Conservation (phyloP, 1,140 invertebrate species). For the Phenacoccus solenopsis region DNA sequence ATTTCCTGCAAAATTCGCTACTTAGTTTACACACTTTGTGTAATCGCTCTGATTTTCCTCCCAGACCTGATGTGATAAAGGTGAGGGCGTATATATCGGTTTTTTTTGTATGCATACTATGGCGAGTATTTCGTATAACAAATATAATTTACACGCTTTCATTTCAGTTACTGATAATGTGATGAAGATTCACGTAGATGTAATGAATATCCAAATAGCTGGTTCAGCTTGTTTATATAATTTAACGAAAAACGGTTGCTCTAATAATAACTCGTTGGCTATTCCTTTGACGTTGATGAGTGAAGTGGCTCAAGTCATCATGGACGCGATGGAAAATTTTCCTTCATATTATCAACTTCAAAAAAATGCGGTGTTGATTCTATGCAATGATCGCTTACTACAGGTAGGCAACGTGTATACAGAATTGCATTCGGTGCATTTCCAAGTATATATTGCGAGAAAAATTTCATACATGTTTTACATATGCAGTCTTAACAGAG, state of each 20-base stretch:
- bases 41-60: neutral
- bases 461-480: too few species aligned
- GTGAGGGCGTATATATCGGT: neutral
- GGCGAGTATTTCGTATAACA: conserved; percentile 27
- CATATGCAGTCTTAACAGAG: too few species aligned
- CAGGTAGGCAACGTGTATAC: conserved; percentile 34
- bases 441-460: too few species aligned
- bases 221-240: conserved; percentile 72
- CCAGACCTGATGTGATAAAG: neutral
- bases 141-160: too few species aligned
- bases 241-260: conserved; percentile 54
- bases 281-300: conserved; percentile 39
- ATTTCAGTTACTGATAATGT: conserved; percentile 48
- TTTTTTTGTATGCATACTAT: conserved; percentile 28
- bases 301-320: conserved; percentile 52
- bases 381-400: conserved; percentile 66
- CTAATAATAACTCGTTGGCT: conserved; percentile 27
- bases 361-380: conserved; percentile 61
- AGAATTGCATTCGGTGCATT: neutral
- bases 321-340: conserved; percentile 59
- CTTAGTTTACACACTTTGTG: conserved; percentile 58
- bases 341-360: conserved; percentile 57
- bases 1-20: conserved; percentile 57
- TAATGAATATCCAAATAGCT: conserved; percentile 62
- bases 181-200: conserved; percentile 52